These are phyloP conservation scores for Mamestra brassicae DNA, from an alignment of 2,888 invertebrate species.

Conservation along the genomic window DNA sequence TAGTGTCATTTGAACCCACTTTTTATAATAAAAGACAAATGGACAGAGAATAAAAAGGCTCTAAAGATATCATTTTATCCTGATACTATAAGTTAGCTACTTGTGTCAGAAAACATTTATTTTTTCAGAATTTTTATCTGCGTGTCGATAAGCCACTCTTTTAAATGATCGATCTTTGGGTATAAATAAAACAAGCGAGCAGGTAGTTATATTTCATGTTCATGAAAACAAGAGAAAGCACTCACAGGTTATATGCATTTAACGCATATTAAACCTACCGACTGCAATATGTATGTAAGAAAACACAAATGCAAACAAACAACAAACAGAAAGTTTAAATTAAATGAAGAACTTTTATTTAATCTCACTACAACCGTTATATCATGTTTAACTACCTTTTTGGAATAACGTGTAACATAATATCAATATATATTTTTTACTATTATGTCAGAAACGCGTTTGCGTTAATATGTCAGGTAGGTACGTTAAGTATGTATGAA, in stretches of 20 bases:
- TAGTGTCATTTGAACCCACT: no score
- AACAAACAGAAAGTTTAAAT: not conserved
- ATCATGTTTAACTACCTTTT: not conserved
- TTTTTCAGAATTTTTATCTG: slow-evolving; percentile 2
- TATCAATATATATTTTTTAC: no score
- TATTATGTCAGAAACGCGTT: no score
- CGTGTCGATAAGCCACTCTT: slow-evolving; percentile 6
- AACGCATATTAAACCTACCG: not conserved
- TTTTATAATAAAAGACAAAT: no score
- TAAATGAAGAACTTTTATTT: not conserved
- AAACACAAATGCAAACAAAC: not conserved
- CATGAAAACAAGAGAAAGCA: not conserved
- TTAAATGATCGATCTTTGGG: slow-evolving; percentile 10
- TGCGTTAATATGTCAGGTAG: no score
- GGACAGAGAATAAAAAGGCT: no score
- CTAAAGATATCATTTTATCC: no score
- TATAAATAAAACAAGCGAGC: not conserved
- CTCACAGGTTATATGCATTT: not conserved
- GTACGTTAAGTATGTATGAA: no score
- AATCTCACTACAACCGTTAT: not conserved
- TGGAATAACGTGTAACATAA: no score
- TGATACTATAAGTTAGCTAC: no score
- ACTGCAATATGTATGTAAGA: not conserved
- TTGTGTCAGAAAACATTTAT: no score
- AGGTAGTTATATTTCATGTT: not conserved